Conservation (phyloP, 2,113 vertebrate species). For the Psammodynastes pulverulentus region DNA sequence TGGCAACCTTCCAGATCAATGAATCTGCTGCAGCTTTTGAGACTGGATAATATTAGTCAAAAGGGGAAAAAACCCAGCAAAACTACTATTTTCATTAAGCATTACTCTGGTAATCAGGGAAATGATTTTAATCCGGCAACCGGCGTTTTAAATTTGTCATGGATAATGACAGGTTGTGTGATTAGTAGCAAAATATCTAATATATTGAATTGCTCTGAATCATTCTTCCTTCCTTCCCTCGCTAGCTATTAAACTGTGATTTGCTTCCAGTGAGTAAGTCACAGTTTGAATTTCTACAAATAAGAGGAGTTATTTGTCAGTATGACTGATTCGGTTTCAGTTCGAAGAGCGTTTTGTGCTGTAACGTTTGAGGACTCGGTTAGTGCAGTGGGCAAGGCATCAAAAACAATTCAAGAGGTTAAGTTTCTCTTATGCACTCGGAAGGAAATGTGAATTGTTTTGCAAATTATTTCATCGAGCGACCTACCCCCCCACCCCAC, state of each 20-base stretch:
- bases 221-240: conserved; percentile 44
- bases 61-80: not conserved
- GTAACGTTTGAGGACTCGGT: not conserved
- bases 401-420: not conserved
- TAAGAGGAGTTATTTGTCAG: conserved; percentile 29
- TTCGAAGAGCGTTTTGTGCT: conserved; percentile 32
- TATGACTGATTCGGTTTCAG: conserved; percentile 25
- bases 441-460: not conserved
- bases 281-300: conserved; percentile 43
- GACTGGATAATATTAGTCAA: not conserved
- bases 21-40: not conserved
- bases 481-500: not conserved
- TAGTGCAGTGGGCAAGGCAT: not conserved
- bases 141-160: not conserved
- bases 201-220: conserved; percentile 14
- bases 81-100: not conserved
- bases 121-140: not conserved
- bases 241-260: conserved; percentile 7
- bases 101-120: not conserved
- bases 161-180: not conserved
- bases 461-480: not conserved
- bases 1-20: not conserved
- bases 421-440: not conserved
- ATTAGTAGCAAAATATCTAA: not conserved
- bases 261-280: conserved; percentile 40